phyloP scores from a whole-genome alignment of 2,113 vertebrate genomes.

The Turnix velox region DNA sequence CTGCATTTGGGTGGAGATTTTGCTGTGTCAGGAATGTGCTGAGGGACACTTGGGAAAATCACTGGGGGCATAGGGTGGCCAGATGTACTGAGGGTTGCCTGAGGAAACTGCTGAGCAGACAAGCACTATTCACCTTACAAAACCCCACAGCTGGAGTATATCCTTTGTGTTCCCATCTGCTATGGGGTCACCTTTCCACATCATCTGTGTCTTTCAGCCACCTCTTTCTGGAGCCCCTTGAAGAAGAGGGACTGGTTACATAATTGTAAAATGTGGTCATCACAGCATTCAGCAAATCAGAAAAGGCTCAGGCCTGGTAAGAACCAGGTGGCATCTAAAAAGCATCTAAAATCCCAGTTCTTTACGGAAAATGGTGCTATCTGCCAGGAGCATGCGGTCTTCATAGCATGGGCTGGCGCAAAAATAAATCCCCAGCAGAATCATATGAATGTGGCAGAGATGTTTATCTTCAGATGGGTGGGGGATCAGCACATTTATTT shows the following conservation, averaged over 20 bases:
- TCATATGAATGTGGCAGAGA: not conserved
- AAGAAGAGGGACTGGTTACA: not conserved
- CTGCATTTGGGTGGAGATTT: not conserved
- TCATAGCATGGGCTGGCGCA: not conserved
- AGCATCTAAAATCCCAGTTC: not conserved
- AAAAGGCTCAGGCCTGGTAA: not conserved
- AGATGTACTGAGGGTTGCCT: not conserved
- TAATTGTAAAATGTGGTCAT: not conserved
- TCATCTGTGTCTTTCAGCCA: not conserved
- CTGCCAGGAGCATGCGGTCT: not conserved
- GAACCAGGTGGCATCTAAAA: not conserved
- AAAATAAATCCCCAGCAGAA: not conserved
- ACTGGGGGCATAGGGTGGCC: not conserved
- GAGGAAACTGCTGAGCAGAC: not conserved
- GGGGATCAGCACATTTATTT: not conserved
- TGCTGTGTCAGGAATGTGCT: not conserved
- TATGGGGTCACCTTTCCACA: not conserved
- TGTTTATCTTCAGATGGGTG: not conserved
- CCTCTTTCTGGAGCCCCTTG: not conserved
- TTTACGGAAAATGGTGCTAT: not conserved
- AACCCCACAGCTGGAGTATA: not conserved
- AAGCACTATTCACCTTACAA: not conserved
- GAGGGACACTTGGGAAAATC: not conserved
- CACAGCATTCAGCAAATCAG: not conserved
- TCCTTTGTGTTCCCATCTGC: not conserved